Percentiles rank a stretch among this genome's conserved stretches.
Conservation (phyloP, 2,888 invertebrate species). For the Hypercompe scribonia region DNA sequence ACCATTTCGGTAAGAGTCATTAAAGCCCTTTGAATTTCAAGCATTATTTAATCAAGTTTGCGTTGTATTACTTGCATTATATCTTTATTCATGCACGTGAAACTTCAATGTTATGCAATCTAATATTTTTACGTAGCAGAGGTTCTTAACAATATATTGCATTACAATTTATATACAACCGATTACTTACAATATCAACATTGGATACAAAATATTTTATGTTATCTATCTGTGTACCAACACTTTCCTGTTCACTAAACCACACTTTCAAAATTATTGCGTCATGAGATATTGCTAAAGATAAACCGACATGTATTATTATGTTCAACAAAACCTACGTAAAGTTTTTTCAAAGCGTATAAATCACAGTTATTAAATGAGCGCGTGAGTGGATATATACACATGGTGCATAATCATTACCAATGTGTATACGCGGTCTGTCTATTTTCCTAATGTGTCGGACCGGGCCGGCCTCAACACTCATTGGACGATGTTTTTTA, state of each 20-base stretch:
- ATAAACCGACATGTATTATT: slow-evolving; percentile 19
- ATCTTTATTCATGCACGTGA: slow-evolving; percentile 18
- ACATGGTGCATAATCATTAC: slow-evolving; percentile 58
- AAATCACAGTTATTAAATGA: slow-evolving; percentile 20
- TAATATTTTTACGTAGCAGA: background rate
- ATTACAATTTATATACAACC: background rate
- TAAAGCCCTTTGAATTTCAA: slow-evolving; percentile 34
- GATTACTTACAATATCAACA: background rate
- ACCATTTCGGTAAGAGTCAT: slow-evolving; percentile 55
- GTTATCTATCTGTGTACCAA: background rate
- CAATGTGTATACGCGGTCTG: slow-evolving; percentile 66
- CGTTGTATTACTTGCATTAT: slow-evolving; percentile 20
- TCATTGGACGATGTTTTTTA: slow-evolving; percentile 69
- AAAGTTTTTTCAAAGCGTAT: slow-evolving; percentile 31
- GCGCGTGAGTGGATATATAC: slow-evolving; percentile 22
- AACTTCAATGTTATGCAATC: background rate
- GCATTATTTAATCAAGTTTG: slow-evolving; percentile 31
- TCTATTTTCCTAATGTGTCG: slow-evolving; percentile 79
- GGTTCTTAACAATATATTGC: background rate
- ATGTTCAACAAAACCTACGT: slow-evolving; percentile 28
- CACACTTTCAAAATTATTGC: slow-evolving; percentile 19
- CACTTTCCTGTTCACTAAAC: slow-evolving; percentile 9
- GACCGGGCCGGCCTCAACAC: slow-evolving; percentile 64
- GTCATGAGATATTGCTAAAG: slow-evolving; percentile 26
- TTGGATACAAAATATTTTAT: background rate